phyloP scores from a whole-genome alignment of 2,113 vertebrate genomes.

The Forbesichthys agassizii region DNA sequence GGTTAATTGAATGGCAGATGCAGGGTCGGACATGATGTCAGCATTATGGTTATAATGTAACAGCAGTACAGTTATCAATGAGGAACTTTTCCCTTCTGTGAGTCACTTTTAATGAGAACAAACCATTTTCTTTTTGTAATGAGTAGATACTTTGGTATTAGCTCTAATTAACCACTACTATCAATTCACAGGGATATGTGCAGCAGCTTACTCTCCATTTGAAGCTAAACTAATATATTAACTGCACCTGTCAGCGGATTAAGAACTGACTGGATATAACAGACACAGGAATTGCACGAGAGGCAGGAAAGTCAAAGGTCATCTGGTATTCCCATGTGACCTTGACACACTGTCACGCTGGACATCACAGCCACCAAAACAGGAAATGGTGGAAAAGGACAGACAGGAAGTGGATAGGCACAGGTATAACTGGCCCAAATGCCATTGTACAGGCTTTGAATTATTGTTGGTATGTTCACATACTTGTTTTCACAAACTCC shows the following conservation, averaged over 20 bases:
- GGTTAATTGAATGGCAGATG: slow-evolving; percentile 7
- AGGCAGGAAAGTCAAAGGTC: slow-evolving; percentile 53
- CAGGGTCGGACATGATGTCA: neutral
- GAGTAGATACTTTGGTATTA: too few relatives aligned
- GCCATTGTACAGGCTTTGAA: too few relatives aligned
- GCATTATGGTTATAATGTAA: neutral
- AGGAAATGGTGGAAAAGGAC: slow-evolving; percentile 53
- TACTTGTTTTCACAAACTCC: too few relatives aligned
- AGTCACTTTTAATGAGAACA: too few relatives aligned
- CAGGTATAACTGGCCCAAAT: neutral
- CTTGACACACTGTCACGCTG: slow-evolving; percentile 4
- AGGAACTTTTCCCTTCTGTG: too few relatives aligned
- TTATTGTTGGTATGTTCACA: too few relatives aligned
- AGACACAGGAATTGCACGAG: slow-evolving; percentile 55
- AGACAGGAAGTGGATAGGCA: slow-evolving; percentile 42
- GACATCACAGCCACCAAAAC: slow-evolving; percentile 45
- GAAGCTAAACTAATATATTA: too few relatives aligned
- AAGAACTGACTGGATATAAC: slow-evolving; percentile 22
- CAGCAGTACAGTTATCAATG: too few relatives aligned
- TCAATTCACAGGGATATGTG: too few relatives aligned
- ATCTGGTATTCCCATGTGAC: slow-evolving; percentile 23
- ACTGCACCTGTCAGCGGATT: slow-evolving; percentile 11
- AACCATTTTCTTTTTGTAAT: too few relatives aligned
- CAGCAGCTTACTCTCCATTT: too few relatives aligned
- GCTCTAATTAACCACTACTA: too few relatives aligned